Conservation (phyloP, 2,888 invertebrate genomes). For the Noctua janthina region DNA sequence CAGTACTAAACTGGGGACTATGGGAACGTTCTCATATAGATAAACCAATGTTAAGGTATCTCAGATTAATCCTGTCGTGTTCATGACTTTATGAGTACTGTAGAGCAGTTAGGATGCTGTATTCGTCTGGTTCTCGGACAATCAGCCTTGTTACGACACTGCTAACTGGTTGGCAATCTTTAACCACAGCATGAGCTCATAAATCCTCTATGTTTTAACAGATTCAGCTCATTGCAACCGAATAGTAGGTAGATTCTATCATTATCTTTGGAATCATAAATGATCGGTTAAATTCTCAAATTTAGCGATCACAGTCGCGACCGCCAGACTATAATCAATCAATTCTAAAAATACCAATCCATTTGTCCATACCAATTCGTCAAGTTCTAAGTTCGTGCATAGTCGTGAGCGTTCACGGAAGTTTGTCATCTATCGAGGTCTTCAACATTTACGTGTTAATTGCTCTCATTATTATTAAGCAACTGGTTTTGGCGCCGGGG, state of each 20-base stretch:
- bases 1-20: neutral
- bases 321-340: slow-evolving; percentile 39
- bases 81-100: neutral
- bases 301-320: slow-evolving; percentile 3
- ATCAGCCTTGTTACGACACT: neutral
- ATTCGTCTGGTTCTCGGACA: neutral
- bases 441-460: slow-evolving; percentile 71
- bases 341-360: slow-evolving; percentile 42
- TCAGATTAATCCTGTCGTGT: neutral
- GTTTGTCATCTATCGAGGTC: slow-evolving; percentile 69
- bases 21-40: neutral
- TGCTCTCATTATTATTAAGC: slow-evolving; percentile 74
- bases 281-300: slow-evolving; percentile 2
- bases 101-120: neutral
- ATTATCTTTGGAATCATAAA: neutral
- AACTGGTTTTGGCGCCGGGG: slow-evolving; percentile 68
- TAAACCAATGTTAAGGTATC: neutral
- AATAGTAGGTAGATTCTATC: neutral
- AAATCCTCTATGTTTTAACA: no score
- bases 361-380: slow-evolving; percentile 49
- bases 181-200: no score
- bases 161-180: neutral
- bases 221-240: neutral
- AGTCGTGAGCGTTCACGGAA: slow-evolving; percentile 67
- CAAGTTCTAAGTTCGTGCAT: slow-evolving; percentile 30